These are phyloP conservation scores for Heliconius sara DNA, from an alignment of 2,888 invertebrate species.

Conservation along the genomic window DNA sequence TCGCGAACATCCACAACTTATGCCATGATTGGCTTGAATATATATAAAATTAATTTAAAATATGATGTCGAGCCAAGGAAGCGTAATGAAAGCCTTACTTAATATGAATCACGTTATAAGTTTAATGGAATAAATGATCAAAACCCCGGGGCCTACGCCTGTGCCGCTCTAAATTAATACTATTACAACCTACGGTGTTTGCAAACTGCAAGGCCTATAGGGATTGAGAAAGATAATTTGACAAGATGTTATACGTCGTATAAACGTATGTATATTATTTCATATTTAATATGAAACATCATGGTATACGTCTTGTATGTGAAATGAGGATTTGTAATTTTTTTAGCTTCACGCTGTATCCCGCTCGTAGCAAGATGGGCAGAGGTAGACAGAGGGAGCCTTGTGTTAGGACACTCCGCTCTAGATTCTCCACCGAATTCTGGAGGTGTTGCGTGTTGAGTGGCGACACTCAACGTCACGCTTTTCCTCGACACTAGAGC, in stretches of 20 bases:
- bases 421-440: too few relatives aligned
- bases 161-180: slow-evolving; percentile 66
- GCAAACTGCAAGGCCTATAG: slow-evolving; percentile 48
- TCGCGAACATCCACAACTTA: too few relatives aligned
- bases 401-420: too few relatives aligned
- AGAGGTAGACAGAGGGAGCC: too few relatives aligned
- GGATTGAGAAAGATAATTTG: slow-evolving; percentile 43
- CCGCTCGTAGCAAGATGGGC: too few relatives aligned
- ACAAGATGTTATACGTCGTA: slow-evolving; percentile 18
- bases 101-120: slow-evolving; percentile 60
- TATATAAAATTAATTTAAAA: slow-evolving; percentile 5
- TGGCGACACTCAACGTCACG: too few relatives aligned
- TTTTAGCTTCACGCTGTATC: too few relatives aligned
- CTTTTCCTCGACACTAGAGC: too few relatives aligned
- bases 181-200: slow-evolving; percentile 50
- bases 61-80: slow-evolving; percentile 25
- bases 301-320: background rate
- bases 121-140: slow-evolving; percentile 79
- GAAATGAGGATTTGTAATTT: background rate
- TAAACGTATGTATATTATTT: background rate
- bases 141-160: slow-evolving; percentile 53
- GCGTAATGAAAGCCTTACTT: slow-evolving; percentile 39
- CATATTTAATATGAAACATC: background rate
- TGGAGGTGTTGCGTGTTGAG: too few relatives aligned
- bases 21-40: too few relatives aligned